Conservation (phyloP, 2,888 invertebrate species). For the Ophion costatus region DNA sequence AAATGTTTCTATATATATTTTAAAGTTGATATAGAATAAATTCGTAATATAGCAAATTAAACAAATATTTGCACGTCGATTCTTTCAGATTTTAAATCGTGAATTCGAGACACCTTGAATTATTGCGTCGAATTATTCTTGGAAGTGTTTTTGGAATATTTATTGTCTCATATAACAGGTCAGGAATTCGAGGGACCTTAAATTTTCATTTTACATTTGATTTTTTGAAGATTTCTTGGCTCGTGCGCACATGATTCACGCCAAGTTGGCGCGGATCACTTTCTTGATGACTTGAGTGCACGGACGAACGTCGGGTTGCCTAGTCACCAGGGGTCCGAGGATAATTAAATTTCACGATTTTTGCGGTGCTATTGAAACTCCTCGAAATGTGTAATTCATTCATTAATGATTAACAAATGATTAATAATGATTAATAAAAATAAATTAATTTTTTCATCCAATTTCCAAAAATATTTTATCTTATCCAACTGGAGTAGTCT, state of each 20-base stretch:
- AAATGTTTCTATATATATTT: neutral
- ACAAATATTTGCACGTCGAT: neutral
- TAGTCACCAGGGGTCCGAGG: neutral
- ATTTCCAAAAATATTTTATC: too few relatives aligned
- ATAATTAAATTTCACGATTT: neutral
- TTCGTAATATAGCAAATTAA: neutral
- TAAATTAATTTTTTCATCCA: too few relatives aligned
- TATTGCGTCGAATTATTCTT: neutral
- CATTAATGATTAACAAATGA: constrained; percentile 1
- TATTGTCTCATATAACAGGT: neutral
- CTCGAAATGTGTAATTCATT: too few relatives aligned
- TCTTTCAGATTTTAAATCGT: neutral
- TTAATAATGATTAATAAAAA: too few relatives aligned
- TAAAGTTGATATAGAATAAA: neutral
- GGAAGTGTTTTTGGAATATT: neutral
- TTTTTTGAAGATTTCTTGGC: neutral
- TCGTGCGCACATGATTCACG: neutral
- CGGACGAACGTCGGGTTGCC: constrained; percentile 40
- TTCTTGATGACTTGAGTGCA: constrained; percentile 6
- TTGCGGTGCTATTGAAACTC: neutral
- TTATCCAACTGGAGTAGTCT: too few relatives aligned
- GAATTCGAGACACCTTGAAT: neutral
- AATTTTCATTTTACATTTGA: neutral
- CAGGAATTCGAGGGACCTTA: neutral
- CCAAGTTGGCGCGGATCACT: neutral